Conservation (phyloP, 2,797 vertebrate genomes). For the Pogonophryne albipinna region DNA sequence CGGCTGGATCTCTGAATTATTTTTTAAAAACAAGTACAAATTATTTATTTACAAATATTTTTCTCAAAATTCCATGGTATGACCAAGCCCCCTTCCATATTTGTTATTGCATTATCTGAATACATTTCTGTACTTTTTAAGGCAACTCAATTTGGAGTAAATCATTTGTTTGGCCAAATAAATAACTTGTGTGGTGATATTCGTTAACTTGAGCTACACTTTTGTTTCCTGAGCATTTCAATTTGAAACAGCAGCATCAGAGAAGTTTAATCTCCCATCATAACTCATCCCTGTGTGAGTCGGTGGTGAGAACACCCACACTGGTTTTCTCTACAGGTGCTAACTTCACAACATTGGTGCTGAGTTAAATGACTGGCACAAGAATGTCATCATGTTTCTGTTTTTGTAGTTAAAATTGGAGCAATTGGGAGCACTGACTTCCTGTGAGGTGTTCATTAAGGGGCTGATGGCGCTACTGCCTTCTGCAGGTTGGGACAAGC, state of each 20-base stretch:
- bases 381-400: slow-evolving; percentile 41
- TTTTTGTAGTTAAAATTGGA: slow-evolving; percentile 11
- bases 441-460: slow-evolving; percentile 10
- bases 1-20: not conserved
- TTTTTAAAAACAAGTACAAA: too few relatives aligned
- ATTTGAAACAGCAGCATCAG: not conserved
- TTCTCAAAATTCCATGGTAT: not conserved
- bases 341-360: slow-evolving; percentile 56
- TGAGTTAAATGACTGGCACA: slow-evolving; percentile 33
- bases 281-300: not conserved
- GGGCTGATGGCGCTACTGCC: slow-evolving; percentile 30
- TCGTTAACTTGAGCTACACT: not conserved
- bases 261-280: not conserved
- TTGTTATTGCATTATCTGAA: not conserved
- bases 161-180: slow-evolving; percentile 3
- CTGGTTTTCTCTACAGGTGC: slow-evolving; percentile 54
- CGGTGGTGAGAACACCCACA: not conserved
- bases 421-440: slow-evolving; percentile 30
- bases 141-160: not conserved
- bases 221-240: not conserved
- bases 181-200: not conserved
- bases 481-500: slow-evolving; percentile 44
- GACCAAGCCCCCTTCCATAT: not conserved
- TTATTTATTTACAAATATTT: too few relatives aligned
- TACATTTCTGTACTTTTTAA: not conserved